Evolutionary conservation across 2,888 invertebrate genomes (phyloP), one percentile per base, ranked within the genome.

Genomic region (Pyrrhia umbra): DNA sequence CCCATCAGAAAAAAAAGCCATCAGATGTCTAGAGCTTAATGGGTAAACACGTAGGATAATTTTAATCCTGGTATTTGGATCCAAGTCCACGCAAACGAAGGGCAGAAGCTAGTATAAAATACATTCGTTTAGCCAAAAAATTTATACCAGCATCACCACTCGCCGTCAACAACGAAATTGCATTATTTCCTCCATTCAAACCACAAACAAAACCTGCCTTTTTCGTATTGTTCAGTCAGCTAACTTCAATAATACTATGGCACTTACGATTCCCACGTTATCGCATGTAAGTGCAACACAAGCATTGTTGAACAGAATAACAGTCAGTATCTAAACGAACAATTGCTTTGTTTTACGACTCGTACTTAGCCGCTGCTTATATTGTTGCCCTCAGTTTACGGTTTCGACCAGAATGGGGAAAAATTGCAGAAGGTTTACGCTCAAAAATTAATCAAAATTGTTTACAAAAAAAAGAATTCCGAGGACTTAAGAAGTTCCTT

Each of bases 311-410:
- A 52, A 42, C 45, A 46, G 58, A 68, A 68, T 59, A 66, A 59
- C 58, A 10, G 39, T 45, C 16, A 6, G 54, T 56, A 67, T 75
- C 63, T 66, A 59, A 72, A 59, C 56, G 45, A 42, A 78, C 58
- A 77, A 69, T 62, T 61, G 63, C 50, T 68, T 47, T 10, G 51
- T 76, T 73, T 76, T 80, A 79, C 73, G 65, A 51, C 69, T 60
- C 74, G 74, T 79, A 80, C 80, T 79, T 79, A 80, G 71, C 74
- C 71, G 73, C 59, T 65, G 77, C 62, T 78, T 78, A 81, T 82
- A 84, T 79, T 85, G 85, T 81, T 82, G 77, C 81, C 52, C 58
- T 57, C 45, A 78, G 77, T 83, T 83, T 83, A 82, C 49, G 62
- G 64, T 61, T 27, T 4, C 13, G 57, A 23, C 37, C 51, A 55